Percentiles rank a stretch among this genome's conserved stretches.
These are phyloP conservation scores for Mystacornis crossleyi DNA, from an alignment of 2,113 vertebrate species.

Conservation along the genomic window DNA sequence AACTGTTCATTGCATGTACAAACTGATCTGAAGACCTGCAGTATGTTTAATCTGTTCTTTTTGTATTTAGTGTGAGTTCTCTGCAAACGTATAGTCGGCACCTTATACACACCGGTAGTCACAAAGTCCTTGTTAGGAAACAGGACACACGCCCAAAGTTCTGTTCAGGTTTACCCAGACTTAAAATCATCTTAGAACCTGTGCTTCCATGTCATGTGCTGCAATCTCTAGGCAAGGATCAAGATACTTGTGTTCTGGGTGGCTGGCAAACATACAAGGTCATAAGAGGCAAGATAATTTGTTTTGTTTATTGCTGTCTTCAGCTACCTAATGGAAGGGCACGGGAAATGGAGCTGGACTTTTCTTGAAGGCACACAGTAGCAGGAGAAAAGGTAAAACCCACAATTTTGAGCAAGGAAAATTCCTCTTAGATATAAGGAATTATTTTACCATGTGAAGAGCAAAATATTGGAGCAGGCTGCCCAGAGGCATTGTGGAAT, in stretches of 20 bases:
- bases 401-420: neutral
- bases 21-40: neutral
- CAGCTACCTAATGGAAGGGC: neutral
- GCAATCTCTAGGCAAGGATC: neutral
- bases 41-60: neutral
- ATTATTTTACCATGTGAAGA: neutral
- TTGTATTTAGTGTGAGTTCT: neutral
- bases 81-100: fast-evolving
- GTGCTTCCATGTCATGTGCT: neutral
- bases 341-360: neutral
- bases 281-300: neutral
- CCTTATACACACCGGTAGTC: neutral
- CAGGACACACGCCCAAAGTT: fast-evolving
- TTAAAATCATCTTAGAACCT: neutral
- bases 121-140: neutral
- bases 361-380: neutral
- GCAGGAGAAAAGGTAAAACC: neutral
- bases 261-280: neutral
- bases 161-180: neutral
- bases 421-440: neutral
- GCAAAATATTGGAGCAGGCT: neutral
- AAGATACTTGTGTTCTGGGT: neutral
- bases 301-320: neutral
- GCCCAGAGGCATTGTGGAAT: neutral
- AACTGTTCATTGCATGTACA: neutral